Conservation (phyloP, 1,140 invertebrate species). For the Diorhabda elongata region DNA sequence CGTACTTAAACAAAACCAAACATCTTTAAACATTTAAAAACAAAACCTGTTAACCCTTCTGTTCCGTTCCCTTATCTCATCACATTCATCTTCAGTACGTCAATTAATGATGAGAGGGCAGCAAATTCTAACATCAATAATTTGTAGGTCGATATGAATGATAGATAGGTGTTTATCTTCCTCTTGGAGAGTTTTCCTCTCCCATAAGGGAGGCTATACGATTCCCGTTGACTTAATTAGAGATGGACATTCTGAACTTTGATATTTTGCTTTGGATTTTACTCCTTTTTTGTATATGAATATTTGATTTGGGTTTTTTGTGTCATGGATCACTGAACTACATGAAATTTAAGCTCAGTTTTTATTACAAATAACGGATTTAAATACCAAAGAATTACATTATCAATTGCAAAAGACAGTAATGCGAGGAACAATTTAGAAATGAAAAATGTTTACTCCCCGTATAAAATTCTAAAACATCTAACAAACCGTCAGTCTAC, state of each 20-base stretch:
- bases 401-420: too few species aligned
- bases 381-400: too few species aligned
- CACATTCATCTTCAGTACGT: neutral
- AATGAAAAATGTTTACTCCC: too few species aligned
- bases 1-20: too few species aligned
- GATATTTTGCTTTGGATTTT: neutral
- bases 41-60: neutral
- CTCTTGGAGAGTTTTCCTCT: neutral
- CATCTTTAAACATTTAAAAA: too few species aligned
- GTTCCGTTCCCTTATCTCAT: neutral
- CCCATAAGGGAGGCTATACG: neutral
- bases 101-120: neutral
- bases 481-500: too few species aligned
- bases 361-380: too few species aligned
- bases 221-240: neutral
- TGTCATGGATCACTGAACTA: too few species aligned
- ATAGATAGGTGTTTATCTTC: slow-evolving; percentile 2
- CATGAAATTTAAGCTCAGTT: too few species aligned
- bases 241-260: neutral
- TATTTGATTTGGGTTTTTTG: too few species aligned
- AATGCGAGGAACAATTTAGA: too few species aligned
- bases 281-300: neutral
- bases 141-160: slow-evolving; percentile 2
- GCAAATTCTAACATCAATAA: neutral
- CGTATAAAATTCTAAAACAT: too few species aligned